These are phyloP conservation scores for Chydorus sphaericus DNA, from an alignment of 2,888 invertebrate species.

Conservation along the genomic window DNA sequence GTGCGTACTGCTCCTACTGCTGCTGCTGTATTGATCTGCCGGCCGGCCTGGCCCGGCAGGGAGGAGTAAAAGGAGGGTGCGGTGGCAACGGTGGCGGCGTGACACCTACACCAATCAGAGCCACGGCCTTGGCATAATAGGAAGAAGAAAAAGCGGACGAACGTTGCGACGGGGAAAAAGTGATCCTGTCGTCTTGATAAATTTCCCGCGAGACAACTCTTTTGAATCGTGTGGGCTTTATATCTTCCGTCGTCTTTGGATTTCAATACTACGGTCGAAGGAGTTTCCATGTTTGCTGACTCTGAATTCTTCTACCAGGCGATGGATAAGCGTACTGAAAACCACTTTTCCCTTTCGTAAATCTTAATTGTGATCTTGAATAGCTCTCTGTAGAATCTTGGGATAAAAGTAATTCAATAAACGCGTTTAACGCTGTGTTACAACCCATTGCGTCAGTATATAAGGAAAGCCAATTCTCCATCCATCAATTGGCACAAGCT, in stretches of 20 bases:
- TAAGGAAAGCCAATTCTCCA: no score
- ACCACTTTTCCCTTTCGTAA: no score
- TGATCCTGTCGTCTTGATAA: neutral
- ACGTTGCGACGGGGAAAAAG: neutral
- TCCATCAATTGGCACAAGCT: no score
- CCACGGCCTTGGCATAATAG: slow-evolving; percentile 1
- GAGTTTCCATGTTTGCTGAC: no score
- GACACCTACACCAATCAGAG: slow-evolving; percentile 1
- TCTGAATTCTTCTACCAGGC: no score
- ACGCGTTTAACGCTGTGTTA: no score
- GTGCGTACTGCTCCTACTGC: neutral
- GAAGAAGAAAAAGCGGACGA: neutral
- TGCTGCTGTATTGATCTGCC: slow-evolving; percentile 5
- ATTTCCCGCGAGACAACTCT: slow-evolving; percentile 2
- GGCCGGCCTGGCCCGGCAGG: neutral
- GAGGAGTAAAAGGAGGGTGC: neutral
- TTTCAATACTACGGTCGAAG: slow-evolving; percentile 3
- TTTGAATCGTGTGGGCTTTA: slow-evolving; percentile 8
- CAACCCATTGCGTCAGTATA: no score
- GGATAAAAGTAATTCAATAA: no score
- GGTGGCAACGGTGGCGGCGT: neutral
- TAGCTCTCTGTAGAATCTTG: no score
- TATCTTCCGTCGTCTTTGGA: no score
- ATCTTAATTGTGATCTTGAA: no score
- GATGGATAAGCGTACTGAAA: no score